A percentile compares a stretch with the other conserved stretches of the same genome.
Conservation (phyloP, 2,113 vertebrate species). For the Danionella cerebrum region DNA sequence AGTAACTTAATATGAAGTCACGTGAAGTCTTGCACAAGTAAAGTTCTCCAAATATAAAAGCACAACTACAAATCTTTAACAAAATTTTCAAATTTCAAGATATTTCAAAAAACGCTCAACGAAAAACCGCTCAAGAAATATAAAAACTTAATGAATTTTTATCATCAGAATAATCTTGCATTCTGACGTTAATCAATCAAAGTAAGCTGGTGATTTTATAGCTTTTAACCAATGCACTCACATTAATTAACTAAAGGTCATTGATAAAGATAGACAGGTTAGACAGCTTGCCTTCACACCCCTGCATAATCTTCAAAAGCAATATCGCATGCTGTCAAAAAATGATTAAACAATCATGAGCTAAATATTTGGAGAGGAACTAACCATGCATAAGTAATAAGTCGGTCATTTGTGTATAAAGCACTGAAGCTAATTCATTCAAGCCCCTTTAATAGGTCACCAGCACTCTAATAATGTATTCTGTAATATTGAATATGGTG, state of each 20-base stretch:
- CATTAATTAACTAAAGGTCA: slow-evolving; percentile 16
- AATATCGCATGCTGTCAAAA: slow-evolving; percentile 6
- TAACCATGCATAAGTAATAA: not conserved
- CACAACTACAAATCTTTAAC: too few relatives aligned
- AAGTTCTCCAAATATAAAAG: too few relatives aligned
- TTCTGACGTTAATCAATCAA: not conserved
- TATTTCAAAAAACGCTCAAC: too few relatives aligned
- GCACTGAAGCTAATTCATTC: not conserved
- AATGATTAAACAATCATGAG: slow-evolving; percentile 6
- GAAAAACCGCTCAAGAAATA: too few relatives aligned
- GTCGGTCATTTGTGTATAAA: not conserved
- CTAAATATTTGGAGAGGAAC: slow-evolving; percentile 10
- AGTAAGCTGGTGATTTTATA: not conserved
- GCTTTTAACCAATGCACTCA: slow-evolving; percentile 11
- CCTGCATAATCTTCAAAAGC: slow-evolving; percentile 26
- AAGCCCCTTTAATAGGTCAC: not conserved
- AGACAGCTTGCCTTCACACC: slow-evolving; percentile 10
- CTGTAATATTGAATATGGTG: not conserved
- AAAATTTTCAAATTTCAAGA: too few relatives aligned
- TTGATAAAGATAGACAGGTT: slow-evolving; percentile 17
- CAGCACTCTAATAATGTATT: not conserved
- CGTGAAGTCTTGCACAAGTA: too few relatives aligned
- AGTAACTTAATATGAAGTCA: too few relatives aligned
- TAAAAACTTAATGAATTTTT: too few relatives aligned
- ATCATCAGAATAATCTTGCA: not conserved